phyloP scores from a whole-genome alignment of 2,113 vertebrate genomes.

The Nestor notabilis region DNA sequence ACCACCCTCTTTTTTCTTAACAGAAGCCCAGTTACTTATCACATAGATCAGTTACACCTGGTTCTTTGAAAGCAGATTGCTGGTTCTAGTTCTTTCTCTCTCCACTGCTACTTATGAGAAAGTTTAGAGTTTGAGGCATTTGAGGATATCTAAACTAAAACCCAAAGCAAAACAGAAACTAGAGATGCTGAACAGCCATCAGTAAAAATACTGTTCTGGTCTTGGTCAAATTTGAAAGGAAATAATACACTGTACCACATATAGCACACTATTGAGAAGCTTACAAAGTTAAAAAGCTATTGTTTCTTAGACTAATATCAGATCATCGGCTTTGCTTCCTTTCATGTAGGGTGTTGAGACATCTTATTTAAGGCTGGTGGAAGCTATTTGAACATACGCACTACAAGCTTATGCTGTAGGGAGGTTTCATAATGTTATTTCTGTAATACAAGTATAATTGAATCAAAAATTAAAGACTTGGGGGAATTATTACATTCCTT shows the following conservation, averaged over 20 bases:
- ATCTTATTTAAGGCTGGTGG: slow-evolving; percentile 85
- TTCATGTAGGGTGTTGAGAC: slow-evolving; percentile 83
- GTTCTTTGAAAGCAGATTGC: background rate
- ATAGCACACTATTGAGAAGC: background rate
- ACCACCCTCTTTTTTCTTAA: background rate
- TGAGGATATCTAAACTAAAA: background rate
- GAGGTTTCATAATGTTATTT: slow-evolving; percentile 85
- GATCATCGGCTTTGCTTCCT: background rate
- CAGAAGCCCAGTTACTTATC: background rate
- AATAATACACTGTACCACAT: background rate
- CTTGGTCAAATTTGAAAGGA: background rate
- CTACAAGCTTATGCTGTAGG: slow-evolving; percentile 86
- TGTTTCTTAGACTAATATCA: background rate
- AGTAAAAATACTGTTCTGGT: background rate
- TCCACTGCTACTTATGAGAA: background rate
- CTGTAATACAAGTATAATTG: background rate
- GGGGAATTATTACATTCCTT: background rate
- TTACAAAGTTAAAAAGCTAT: background rate
- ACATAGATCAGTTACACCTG: accelerated
- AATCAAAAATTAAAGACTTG: background rate
- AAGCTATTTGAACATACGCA: slow-evolving; percentile 89
- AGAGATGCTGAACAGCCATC: background rate
- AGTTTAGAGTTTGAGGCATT: background rate
- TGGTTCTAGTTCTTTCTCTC: background rate
- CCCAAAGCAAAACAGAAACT: background rate